Percentiles rank a stretch among this genome's conserved stretches.
Conservation (phyloP, 2,113 vertebrate species). For the Pedionomus torquatus region DNA sequence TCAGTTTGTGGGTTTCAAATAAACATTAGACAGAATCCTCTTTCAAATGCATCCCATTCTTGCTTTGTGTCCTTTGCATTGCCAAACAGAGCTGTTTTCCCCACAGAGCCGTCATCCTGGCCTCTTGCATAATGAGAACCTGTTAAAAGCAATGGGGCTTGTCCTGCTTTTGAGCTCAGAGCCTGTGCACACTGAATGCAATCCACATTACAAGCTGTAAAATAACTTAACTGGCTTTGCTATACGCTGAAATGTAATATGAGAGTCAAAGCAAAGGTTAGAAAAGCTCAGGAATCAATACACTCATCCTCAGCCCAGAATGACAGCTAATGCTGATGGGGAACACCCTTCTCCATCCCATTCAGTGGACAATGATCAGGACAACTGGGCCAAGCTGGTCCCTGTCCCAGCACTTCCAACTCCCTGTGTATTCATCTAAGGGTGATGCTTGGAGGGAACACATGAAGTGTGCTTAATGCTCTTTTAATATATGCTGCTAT, state of each 20-base stretch:
- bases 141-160: background rate
- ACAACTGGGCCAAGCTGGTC: background rate
- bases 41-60: conserved; percentile 11
- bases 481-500: background rate
- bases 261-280: background rate
- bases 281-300: background rate
- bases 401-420: background rate
- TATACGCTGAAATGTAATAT: background rate
- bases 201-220: background rate
- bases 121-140: background rate
- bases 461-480: rapidly evolving
- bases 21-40: conserved; percentile 12
- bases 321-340: background rate
- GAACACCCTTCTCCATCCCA: rapidly evolving
- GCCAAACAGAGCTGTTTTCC: background rate
- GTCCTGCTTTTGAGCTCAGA: background rate
- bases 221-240: background rate
- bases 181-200: rapidly evolving
- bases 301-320: background rate
- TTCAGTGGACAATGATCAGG: background rate
- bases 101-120: background rate
- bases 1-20: conserved; percentile 8
- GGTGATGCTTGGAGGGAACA: background rate
- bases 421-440: rapidly evolving
- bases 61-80: background rate